Conservation (phyloP, 2,113 vertebrate species). For the Trachemys scripta region DNA sequence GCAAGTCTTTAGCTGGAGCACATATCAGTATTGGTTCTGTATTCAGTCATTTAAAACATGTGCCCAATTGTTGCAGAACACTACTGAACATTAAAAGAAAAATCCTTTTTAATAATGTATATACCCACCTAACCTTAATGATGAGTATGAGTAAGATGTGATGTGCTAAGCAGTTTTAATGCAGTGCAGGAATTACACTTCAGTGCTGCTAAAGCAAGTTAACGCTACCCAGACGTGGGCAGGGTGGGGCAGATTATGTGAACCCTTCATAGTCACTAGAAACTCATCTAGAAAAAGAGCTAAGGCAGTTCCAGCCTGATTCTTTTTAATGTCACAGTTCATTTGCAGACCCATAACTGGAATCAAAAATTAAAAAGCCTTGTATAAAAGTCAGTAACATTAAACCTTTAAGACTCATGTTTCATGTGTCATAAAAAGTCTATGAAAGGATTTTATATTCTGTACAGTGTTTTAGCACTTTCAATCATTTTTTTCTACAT, state of each 20-base stretch:
- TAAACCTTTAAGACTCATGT: constrained; percentile 91
- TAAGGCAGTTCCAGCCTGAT: constrained; percentile 83
- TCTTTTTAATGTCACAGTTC: constrained; percentile 91
- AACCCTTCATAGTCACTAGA: constrained; percentile 75
- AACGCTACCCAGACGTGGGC: constrained; percentile 69
- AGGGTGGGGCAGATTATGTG: constrained; percentile 68
- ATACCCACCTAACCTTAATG: constrained; percentile 68
- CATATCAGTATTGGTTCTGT: neutral
- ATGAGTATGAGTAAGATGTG: constrained; percentile 69
- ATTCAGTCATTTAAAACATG: constrained; percentile 56
- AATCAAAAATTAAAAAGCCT: constrained; percentile 90
- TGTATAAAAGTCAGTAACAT: constrained; percentile 90
- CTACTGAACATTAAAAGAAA: constrained; percentile 67
- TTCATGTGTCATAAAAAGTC: constrained; percentile 90
- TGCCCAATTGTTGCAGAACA: constrained; percentile 58
- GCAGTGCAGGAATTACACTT: constrained; percentile 68
- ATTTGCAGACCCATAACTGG: constrained; percentile 89
- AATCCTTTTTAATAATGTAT: constrained; percentile 68
- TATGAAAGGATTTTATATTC: constrained; percentile 91
- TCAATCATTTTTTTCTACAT: constrained; percentile 89
- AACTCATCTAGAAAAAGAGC: constrained; percentile 81
- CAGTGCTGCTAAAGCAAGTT: constrained; percentile 53
- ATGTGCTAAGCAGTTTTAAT: constrained; percentile 66
- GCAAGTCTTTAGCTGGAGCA: constrained; percentile 26
- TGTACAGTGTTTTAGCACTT: constrained; percentile 88